phyloP scores from a whole-genome alignment of 2,113 vertebrate species.

The Pseudorectes ferrugineus region DNA sequence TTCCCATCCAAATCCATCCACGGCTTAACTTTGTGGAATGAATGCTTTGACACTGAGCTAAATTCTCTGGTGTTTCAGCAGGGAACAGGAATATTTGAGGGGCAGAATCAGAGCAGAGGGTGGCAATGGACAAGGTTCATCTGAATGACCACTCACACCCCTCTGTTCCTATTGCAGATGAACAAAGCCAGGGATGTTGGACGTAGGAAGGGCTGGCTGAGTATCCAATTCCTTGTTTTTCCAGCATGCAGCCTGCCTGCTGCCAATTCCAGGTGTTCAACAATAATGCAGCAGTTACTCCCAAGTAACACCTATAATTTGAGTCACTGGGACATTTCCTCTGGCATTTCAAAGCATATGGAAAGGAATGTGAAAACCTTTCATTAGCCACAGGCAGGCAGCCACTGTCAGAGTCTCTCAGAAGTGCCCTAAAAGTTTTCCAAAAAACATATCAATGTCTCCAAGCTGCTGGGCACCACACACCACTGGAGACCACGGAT shows the following conservation, averaged over 20 bases:
- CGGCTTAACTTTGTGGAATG: neutral
- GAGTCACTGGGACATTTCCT: constrained; percentile 55
- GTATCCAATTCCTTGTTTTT: neutral
- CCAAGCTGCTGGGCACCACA: neutral
- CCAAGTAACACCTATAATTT: constrained; percentile 54
- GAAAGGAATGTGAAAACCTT: constrained; percentile 48
- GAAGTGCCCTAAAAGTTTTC: neutral
- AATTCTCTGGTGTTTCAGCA: neutral
- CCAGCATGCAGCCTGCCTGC: neutral
- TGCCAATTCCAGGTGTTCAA: constrained; percentile 52
- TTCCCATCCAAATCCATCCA: neutral
- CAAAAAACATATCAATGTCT: neutral
- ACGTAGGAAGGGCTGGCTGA: neutral
- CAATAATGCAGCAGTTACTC: constrained; percentile 13
- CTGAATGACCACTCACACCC: neutral
- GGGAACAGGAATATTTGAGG: neutral
- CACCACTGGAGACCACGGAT: neutral
- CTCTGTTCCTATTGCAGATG: neutral
- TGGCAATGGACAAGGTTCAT: neutral
- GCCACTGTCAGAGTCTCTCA: neutral
- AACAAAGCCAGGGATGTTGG: neutral
- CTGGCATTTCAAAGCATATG: constrained; percentile 36
- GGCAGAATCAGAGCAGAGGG: neutral
- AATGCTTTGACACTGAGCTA: neutral
- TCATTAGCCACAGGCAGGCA: constrained; percentile 37